Conservation (phyloP, 2,113 vertebrate species). For the Strix uralensis region DNA sequence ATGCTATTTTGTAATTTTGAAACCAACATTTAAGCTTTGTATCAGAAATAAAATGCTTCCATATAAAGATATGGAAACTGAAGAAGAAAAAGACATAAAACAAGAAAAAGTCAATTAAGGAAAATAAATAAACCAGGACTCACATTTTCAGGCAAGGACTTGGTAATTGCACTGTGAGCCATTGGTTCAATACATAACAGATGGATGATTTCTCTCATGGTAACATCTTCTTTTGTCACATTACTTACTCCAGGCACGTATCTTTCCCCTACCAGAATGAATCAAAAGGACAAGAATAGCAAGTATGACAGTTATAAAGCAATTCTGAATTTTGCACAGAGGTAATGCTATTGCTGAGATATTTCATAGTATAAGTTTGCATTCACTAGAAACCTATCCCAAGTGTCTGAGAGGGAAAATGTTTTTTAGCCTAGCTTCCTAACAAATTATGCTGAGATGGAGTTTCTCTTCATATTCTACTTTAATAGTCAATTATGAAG, state of each 20-base stretch:
- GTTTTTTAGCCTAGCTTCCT: not conserved
- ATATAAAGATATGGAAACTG: not conserved
- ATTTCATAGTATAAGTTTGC: not conserved
- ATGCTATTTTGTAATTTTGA: not conserved
- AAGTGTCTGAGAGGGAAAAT: not conserved
- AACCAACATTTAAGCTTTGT: not conserved
- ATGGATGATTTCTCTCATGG: conserved; percentile 93
- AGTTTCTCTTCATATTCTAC: not conserved
- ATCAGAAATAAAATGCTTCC: not conserved
- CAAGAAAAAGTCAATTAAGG: not conserved
- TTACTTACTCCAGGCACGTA: conserved; percentile 91
- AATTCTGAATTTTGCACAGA: not conserved
- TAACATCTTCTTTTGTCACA: conserved; percentile 92
- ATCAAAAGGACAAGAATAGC: not conserved
- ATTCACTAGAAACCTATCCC: not conserved
- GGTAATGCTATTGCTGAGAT: not conserved
- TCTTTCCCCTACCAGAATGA: conserved; percentile 83
- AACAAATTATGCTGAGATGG: not conserved
- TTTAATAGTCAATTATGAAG: not conserved
- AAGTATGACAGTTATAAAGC: not conserved
- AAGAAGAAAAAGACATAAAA: not conserved
- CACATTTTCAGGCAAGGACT: conserved; percentile 93
- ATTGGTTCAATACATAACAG: conserved; percentile 96
- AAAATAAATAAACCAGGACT: conserved; percentile 43
- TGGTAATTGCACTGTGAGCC: conserved; percentile 94